A percentile compares a stretch with the other conserved stretches of the same genome.
These are phyloP conservation scores for Dynastes maya DNA, from an alignment of 2,888 invertebrate species.

Conservation along the genomic window DNA sequence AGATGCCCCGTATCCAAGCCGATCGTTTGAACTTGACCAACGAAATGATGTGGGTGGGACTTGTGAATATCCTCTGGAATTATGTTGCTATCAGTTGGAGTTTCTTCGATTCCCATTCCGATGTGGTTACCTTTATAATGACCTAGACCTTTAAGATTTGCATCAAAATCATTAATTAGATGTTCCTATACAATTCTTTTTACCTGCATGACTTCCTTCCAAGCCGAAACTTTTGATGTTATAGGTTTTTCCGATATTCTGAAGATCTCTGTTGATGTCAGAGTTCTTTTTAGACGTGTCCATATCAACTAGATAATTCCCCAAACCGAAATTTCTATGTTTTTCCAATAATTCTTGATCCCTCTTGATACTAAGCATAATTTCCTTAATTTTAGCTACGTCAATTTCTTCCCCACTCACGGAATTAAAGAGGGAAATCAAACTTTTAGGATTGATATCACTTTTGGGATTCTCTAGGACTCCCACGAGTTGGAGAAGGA, in stretches of 20 bases:
- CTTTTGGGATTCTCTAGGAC: slow-evolving; percentile 63
- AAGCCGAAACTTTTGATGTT: slow-evolving; percentile 61
- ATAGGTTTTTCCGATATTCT: slow-evolving; percentile 54
- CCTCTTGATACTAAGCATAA: slow-evolving; percentile 63
- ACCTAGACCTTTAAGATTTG: slow-evolving; percentile 53
- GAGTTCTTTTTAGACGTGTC: slow-evolving; percentile 52
- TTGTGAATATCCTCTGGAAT: slow-evolving; percentile 59
- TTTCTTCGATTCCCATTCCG: slow-evolving; percentile 62
- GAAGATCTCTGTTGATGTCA: slow-evolving; percentile 54
- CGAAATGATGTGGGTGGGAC: slow-evolving; percentile 64
- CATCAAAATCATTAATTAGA: neutral
- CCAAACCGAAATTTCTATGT: slow-evolving; percentile 61
- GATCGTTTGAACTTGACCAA: slow-evolving; percentile 68
- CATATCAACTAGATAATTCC: slow-evolving; percentile 47
- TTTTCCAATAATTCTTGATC: slow-evolving; percentile 60
- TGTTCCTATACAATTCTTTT: neutral
- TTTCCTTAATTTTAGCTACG: slow-evolving; percentile 63
- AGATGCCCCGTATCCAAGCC: slow-evolving; percentile 68
- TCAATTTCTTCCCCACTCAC: slow-evolving; percentile 66
- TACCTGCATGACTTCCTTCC: slow-evolving; percentile 62
- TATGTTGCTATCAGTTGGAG: slow-evolving; percentile 58
- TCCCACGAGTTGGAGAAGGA: slow-evolving; percentile 60
- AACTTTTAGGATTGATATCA: slow-evolving; percentile 63
- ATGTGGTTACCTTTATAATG: slow-evolving; percentile 63
- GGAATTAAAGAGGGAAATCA: slow-evolving; percentile 67